phyloP scores from a whole-genome alignment of 2,113 vertebrate genomes.

The Scatophagus argus region DNA sequence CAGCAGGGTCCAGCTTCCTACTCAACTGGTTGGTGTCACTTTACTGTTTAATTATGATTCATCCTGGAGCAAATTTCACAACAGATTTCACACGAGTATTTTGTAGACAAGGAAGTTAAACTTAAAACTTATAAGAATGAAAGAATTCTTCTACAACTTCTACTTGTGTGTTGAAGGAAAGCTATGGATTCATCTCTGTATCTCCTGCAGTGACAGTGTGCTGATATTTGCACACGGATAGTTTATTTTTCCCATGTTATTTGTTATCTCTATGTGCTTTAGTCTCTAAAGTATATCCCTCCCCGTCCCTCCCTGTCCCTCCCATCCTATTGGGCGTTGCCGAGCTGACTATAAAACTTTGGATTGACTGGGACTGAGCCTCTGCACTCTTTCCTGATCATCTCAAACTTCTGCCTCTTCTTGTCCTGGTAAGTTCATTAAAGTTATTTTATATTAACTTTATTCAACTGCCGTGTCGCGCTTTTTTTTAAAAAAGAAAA shows the following conservation, averaged over 20 bases:
- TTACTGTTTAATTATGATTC: not conserved
- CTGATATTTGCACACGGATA: constrained; percentile 1
- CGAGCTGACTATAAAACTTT: constrained; percentile 44
- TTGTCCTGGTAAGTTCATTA: constrained; percentile 36
- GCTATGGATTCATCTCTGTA: not conserved
- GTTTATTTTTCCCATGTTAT: not conserved
- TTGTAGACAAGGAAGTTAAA: not conserved
- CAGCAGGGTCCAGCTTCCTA: not conserved
- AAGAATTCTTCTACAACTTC: no score
- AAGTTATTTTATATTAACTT: not conserved
- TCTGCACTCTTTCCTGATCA: not conserved
- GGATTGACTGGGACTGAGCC: constrained; percentile 29
- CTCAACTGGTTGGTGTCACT: no score
- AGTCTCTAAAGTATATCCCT: no score
- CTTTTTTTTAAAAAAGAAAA: not conserved
- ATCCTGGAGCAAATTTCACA: not conserved
- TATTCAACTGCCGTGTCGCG: not conserved
- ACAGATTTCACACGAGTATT: no score
- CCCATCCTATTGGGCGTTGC: constrained; percentile 64
- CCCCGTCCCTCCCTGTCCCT: constrained; percentile 36
- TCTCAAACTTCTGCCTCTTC: not conserved
- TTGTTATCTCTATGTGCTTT: not conserved
- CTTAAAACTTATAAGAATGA: no score
- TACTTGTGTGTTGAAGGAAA: not conserved
- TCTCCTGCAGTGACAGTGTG: not conserved